Conservation (phyloP, 2,113 vertebrate species). For the Callithrix jacchus region DNA sequence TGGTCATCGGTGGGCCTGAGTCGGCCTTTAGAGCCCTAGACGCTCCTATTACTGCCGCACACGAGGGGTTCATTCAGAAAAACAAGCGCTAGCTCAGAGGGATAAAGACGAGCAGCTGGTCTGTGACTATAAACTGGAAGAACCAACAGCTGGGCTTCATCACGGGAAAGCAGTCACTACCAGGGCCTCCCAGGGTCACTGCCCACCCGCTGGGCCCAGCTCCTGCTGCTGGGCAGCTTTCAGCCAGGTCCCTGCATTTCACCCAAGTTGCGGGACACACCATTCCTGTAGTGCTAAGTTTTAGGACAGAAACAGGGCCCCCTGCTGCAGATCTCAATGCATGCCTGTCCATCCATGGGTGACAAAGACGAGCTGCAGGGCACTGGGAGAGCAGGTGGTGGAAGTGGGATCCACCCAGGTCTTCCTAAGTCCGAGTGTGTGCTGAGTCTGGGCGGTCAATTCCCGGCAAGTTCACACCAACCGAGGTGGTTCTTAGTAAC, state of each 20-base stretch:
- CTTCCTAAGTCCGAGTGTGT: not conserved
- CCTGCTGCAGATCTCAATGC: not conserved
- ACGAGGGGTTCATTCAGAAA: not conserved
- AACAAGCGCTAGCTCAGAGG: not conserved
- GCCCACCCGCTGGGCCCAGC: not conserved
- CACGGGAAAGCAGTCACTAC: not conserved
- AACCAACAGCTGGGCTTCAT: not conserved
- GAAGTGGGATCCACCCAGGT: not conserved
- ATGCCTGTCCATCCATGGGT: not conserved
- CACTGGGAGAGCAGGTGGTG: not conserved
- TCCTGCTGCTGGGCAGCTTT: not conserved
- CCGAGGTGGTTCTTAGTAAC: not conserved
- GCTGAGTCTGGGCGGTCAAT: not conserved
- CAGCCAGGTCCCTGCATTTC: not conserved
- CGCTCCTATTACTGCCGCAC: not conserved
- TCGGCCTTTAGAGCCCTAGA: too few species aligned
- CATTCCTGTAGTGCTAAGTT: not conserved
- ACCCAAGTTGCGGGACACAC: not conserved
- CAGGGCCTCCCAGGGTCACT: not conserved
- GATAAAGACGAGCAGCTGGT: not conserved
- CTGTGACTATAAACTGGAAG: not conserved
- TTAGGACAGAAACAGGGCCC: not conserved
- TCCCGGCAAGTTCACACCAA: fast-evolving
- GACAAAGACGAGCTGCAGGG: not conserved
- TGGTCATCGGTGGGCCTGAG: too few species aligned